Conservation (phyloP, 1,140 invertebrate genomes). For the Portunus trituberculatus region DNA sequence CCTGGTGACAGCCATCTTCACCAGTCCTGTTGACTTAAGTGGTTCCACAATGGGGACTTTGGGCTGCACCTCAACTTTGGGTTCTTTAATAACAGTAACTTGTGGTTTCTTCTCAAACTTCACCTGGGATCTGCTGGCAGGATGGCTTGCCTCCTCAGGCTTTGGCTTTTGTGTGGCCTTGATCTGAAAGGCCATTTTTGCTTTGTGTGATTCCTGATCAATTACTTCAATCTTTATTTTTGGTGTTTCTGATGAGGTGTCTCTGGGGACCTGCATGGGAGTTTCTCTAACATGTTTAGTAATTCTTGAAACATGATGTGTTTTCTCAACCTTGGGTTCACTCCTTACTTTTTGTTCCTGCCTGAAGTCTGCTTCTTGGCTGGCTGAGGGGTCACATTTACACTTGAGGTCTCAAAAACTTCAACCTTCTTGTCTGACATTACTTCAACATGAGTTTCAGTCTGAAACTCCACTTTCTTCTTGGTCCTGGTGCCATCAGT, state of each 20-base stretch:
- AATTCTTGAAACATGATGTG: conserved; percentile 37
- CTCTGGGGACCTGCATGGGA: neutral
- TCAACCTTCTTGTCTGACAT: conserved; percentile 78
- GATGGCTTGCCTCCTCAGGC: conserved; percentile 4
- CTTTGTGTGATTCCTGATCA: neutral
- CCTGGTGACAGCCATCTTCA: conserved; percentile 63
- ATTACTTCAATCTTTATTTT: neutral
- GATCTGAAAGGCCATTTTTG: neutral
- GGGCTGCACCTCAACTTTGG: neutral
- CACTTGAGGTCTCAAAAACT: conserved; percentile 64
- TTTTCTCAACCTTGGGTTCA: conserved; percentile 33
- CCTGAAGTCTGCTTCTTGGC: conserved; percentile 56
- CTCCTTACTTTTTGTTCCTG: conserved; percentile 28
- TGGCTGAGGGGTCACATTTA: conserved; percentile 66
- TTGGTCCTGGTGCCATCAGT: conserved; percentile 67
- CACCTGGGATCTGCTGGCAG: conserved; percentile 9
- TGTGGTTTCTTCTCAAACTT: conserved; percentile 27
- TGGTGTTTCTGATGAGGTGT: neutral
- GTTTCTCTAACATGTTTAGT: conserved; percentile 31
- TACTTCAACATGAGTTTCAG: conserved; percentile 73
- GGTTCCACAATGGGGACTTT: conserved; percentile 60
- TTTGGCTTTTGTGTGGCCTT: conserved; percentile 27
- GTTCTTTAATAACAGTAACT: neutral
- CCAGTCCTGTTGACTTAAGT: conserved; percentile 72
- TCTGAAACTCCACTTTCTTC: conserved; percentile 75